These are phyloP conservation scores for Sminthopsis crassicaudata DNA, from an alignment of 2,113 vertebrate genomes.

Conservation along the genomic window DNA sequence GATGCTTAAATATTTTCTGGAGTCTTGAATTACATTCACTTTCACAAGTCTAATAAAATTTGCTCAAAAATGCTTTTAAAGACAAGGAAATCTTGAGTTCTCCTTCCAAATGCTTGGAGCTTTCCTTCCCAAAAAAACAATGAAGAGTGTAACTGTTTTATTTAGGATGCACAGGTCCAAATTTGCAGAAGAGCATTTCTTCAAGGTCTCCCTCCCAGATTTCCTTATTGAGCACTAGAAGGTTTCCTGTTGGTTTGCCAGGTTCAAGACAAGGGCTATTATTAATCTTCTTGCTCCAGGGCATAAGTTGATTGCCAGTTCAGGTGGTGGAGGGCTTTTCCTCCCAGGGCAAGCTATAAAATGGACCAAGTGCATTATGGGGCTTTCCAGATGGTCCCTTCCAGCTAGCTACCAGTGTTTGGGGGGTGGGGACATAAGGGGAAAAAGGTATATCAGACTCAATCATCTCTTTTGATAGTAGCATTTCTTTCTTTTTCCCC, in stretches of 20 bases:
- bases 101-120: background rate
- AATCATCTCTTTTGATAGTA: background rate
- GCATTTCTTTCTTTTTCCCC: background rate
- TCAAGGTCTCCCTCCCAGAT: background rate
- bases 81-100: background rate
- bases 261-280: background rate
- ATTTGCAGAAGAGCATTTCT: background rate
- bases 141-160: background rate
- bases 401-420: background rate
- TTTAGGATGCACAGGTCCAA: background rate
- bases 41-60: background rate
- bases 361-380: background rate
- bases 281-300: background rate
- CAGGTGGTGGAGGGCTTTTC: constrained; percentile 1
- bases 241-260: background rate
- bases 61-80: background rate
- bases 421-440: background rate
- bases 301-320: background rate
- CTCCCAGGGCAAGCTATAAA: background rate
- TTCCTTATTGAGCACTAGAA: background rate
- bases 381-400: background rate
- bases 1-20: background rate
- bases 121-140: background rate
- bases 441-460: background rate
- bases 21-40: background rate